Conservation (phyloP, 1,140 invertebrate species). For the Tetramorium parvispinum region DNA sequence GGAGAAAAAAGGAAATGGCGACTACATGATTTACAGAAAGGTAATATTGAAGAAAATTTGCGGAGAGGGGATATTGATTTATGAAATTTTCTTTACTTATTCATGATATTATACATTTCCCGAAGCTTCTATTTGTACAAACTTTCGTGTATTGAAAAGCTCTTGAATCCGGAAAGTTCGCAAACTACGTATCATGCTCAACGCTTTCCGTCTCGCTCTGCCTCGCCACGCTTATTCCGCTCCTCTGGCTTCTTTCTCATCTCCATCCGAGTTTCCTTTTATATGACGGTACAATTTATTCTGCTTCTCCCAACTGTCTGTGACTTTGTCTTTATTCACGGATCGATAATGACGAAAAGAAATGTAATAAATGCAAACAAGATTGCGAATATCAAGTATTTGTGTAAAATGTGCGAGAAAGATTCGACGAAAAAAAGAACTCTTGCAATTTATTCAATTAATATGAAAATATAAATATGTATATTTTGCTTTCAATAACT, state of each 20-base stretch:
- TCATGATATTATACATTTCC: slow-evolving; percentile 81
- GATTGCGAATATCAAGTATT: neutral
- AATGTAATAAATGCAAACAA: slow-evolving; percentile 30
- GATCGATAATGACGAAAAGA: slow-evolving; percentile 23
- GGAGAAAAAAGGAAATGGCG: neutral
- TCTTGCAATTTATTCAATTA: neutral
- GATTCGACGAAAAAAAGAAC: neutral
- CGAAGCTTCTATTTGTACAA: slow-evolving; percentile 81
- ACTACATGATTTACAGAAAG: slow-evolving; percentile 4
- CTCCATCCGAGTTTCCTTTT: slow-evolving; percentile 55
- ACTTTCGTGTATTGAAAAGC: slow-evolving; percentile 80
- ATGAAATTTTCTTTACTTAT: slow-evolving; percentile 83
- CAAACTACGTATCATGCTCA: slow-evolving; percentile 72
- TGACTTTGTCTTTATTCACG: neutral
- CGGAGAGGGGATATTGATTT: slow-evolving; percentile 77
- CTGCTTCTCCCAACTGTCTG: slow-evolving; percentile 74
- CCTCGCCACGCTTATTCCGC: slow-evolving; percentile 40
- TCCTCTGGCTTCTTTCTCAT: slow-evolving; percentile 51
- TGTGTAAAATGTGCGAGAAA: neutral
- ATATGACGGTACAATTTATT: slow-evolving; percentile 78
- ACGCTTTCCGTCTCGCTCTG: slow-evolving; percentile 47
- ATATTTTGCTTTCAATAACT: neutral
- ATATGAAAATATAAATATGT: neutral
- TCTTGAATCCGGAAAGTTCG: slow-evolving; percentile 81
- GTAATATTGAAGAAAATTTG: slow-evolving; percentile 68